A percentile compares a stretch with the other conserved stretches of the same genome.
These are phyloP conservation scores for Drosophila mulleri DNA, from an alignment of 2,888 invertebrate species.

Conservation along the genomic window DNA sequence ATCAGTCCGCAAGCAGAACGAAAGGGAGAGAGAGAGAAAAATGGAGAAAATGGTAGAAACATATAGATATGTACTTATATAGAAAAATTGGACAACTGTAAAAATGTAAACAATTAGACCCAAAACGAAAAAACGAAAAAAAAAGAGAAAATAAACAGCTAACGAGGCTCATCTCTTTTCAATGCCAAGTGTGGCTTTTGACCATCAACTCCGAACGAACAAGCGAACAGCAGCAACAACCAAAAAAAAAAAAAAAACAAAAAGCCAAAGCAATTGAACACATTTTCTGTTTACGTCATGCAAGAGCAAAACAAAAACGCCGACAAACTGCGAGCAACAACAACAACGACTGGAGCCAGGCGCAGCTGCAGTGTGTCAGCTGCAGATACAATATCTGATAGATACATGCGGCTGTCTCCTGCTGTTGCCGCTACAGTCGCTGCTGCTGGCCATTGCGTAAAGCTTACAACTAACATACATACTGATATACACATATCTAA, in stretches of 20 bases:
- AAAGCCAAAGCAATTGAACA: constrained; percentile 36
- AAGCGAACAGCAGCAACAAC: constrained; percentile 31
- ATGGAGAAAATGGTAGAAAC: constrained; percentile 8
- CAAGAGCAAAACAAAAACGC: constrained; percentile 74
- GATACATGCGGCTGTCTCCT: constrained; percentile 42
- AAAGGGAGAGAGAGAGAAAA: constrained; percentile 16
- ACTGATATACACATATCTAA: constrained; percentile 1
- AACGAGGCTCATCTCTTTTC: constrained; percentile 64
- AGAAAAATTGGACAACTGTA: constrained; percentile 46
- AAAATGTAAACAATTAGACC: constrained; percentile 46
- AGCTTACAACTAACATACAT: constrained; percentile 31
- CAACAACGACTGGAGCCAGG: constrained; percentile 10
- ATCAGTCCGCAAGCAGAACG: constrained; percentile 1
- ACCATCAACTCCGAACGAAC: constrained; percentile 58
- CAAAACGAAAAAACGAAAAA: constrained; percentile 10
- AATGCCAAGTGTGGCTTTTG: constrained; percentile 68
- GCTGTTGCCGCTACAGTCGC: constrained; percentile 39
- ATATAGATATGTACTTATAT: constrained; percentile 29
- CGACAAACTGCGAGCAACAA: constrained; percentile 52
- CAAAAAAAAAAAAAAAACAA: background rate
- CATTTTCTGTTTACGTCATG: constrained; percentile 76
- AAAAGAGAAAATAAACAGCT: constrained; percentile 12
- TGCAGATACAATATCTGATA: constrained; percentile 64
- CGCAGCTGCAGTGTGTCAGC: constrained; percentile 72
- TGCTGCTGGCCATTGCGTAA: constrained; percentile 52